Conservation (phyloP, 2,888 invertebrate genomes). For the Rhimphoctona megacephalus region DNA sequence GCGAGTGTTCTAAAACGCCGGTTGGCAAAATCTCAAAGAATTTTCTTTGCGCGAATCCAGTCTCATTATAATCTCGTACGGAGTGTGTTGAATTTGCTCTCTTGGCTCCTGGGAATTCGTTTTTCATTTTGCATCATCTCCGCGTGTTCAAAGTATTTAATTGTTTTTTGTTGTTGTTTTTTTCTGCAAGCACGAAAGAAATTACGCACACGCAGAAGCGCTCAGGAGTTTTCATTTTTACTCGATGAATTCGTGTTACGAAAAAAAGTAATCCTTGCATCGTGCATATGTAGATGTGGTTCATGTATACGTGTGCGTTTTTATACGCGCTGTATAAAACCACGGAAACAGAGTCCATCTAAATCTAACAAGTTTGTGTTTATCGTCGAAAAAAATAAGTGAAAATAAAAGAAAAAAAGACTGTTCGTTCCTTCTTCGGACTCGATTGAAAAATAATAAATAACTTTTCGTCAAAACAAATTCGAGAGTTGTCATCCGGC, state of each 20-base stretch:
- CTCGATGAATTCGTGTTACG: not conserved
- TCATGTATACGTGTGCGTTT: not conserved
- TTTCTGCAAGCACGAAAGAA: not conserved
- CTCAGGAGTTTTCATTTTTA: not conserved
- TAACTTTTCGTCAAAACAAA: not conserved
- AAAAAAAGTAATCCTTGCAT: not conserved
- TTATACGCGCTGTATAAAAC: not conserved
- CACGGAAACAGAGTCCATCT: not conserved
- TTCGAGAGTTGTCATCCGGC: constrained; percentile 22
- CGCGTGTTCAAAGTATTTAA: not conserved
- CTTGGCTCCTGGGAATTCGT: not conserved
- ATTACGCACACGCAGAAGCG: not conserved
- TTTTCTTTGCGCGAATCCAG: constrained; percentile 13
- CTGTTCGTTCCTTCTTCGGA: constrained; percentile 21
- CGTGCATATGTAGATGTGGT: not conserved
- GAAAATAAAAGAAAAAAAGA: constrained; percentile 5
- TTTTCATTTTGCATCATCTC: not conserved
- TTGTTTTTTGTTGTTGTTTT: not conserved
- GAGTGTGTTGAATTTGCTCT: constrained; percentile 2
- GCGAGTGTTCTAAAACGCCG: constrained; percentile 56
- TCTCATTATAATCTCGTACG: constrained; percentile 23
- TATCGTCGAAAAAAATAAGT: not conserved
- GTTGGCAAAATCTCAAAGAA: constrained; percentile 6
- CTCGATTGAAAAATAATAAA: not conserved
- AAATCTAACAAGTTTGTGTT: not conserved